phyloP scores from a whole-genome alignment of 2,797 vertebrate species.

The Sciurus vulgaris region DNA sequence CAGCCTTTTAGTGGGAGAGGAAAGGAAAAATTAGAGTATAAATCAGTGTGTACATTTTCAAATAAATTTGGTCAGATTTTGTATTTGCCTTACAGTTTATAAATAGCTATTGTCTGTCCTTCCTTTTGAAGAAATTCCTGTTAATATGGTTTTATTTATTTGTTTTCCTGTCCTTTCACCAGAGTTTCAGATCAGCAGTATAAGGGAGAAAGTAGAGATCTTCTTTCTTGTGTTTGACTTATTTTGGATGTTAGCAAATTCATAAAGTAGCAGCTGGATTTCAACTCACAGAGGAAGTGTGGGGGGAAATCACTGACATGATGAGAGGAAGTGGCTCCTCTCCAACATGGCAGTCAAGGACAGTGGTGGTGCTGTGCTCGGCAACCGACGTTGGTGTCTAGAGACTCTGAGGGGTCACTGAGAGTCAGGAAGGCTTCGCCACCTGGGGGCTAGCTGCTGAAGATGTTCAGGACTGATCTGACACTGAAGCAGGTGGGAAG shows the following conservation, averaged over 20 bases:
- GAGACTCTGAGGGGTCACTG: not conserved
- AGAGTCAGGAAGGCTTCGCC: not conserved
- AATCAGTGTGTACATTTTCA: constrained; percentile 29
- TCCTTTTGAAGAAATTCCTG: constrained; percentile 40
- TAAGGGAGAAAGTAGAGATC: not conserved
- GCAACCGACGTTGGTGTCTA: not conserved
- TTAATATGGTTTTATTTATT: not conserved
- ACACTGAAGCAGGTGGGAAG: not conserved
- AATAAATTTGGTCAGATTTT: constrained; percentile 17
- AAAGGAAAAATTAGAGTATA: constrained; percentile 44
- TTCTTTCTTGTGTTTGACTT: constrained; percentile 32
- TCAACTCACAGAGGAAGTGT: not conserved
- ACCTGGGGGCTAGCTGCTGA: not conserved
- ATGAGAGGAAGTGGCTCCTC: not conserved
- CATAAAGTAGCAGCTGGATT: constrained; percentile 33
- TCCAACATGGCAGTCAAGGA: not conserved
- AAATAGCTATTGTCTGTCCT: not conserved
- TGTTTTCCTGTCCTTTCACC: not conserved
- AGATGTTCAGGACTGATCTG: not conserved
- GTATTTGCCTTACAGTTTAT: constrained; percentile 3
- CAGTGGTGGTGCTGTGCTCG: not conserved
- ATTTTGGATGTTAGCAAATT: constrained; percentile 51
- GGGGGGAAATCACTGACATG: not conserved
- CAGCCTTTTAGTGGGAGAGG: not conserved
- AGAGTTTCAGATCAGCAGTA: not conserved